phyloP scores from a whole-genome alignment of 2,113 vertebrate genomes.

The Argyrosomus japonicus region DNA sequence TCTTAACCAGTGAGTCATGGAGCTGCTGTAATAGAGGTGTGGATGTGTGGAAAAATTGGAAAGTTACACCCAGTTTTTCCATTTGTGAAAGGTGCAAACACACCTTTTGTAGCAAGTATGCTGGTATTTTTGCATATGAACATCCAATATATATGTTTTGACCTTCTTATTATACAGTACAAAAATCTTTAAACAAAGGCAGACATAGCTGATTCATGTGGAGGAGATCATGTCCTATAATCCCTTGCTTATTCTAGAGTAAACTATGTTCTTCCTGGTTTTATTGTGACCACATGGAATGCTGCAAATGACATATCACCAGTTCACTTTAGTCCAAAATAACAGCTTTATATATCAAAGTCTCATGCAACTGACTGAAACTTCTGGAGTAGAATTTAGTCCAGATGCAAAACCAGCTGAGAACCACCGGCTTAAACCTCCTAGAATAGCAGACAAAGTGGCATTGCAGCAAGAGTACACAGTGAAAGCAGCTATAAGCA shows the following conservation, averaged over 20 bases:
- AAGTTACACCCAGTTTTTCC: constrained; percentile 1
- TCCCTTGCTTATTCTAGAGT: background rate
- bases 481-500: constrained; percentile 65
- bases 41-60: constrained; percentile 5
- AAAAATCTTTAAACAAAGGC: background rate
- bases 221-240: background rate
- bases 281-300: constrained; percentile 34
- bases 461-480: constrained; percentile 40
- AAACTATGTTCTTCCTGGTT: constrained; percentile 8
- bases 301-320: constrained; percentile 51
- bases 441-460: constrained; percentile 23
- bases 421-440: constrained; percentile 50
- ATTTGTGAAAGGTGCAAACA: constrained; percentile 50
- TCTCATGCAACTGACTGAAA: background rate
- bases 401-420: constrained; percentile 31
- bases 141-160: background rate
- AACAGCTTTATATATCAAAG: constrained; percentile 1
- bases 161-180: background rate
- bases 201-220: background rate
- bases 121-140: background rate
- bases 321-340: constrained; percentile 33
- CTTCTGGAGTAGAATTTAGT: constrained; percentile 14
- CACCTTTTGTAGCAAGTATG: constrained; percentile 2
- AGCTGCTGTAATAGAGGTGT: background rate
- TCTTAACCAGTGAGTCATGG: constrained; percentile 39